Evolutionary conservation across 1,140 invertebrate species (phyloP), one percentile per base, ranked within the genome.

Genomic region (Drosophila lowei): DNA sequence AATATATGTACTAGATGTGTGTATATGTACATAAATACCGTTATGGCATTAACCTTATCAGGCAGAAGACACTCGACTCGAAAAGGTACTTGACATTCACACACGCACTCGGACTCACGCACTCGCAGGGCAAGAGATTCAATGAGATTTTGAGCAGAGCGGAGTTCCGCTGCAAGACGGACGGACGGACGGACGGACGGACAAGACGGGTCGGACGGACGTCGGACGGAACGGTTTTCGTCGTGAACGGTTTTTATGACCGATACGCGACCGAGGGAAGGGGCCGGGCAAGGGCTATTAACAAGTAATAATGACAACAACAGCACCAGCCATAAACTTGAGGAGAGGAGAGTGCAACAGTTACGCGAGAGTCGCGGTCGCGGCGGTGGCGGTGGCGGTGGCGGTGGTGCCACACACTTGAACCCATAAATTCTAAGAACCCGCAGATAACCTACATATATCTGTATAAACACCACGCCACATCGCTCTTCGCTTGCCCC

Each of bases 351-450:
- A 86, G 81, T 86, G 83, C 83, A 78, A 78, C 83, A 81, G 83
- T 81, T 81, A 71, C 43, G 41, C 30, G 62, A 85, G 73, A 68
- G 77, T 80, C 67, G 80, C 81, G 67, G 30, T 30, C 67, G 80
- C 81, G 64, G 80, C 77, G 64, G 77, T 66, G 59, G 74, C 65
- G 49, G 68, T 77, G 9, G 30, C 9, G 3, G 30, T 3, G 60
- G 80, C 77, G 67, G 77, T 66, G 56, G 74, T 63, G 34, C 2
- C 9, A 9, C 78, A 65, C 83, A 86, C 83, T 86, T 86, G 83
- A 86, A 88, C 83, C 76, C 75, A 86, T 86, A 83, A 86, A 86
- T 86, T 88, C 83, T 65, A 66, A 88, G 83, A 86, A 83, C 74
- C 77, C 77, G 65, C 77, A 75, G 81, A 86, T 86, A 86, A 86